These are phyloP conservation scores for Pteromalus puparum DNA, from an alignment of 1,140 invertebrate genomes.

Conservation along the genomic window DNA sequence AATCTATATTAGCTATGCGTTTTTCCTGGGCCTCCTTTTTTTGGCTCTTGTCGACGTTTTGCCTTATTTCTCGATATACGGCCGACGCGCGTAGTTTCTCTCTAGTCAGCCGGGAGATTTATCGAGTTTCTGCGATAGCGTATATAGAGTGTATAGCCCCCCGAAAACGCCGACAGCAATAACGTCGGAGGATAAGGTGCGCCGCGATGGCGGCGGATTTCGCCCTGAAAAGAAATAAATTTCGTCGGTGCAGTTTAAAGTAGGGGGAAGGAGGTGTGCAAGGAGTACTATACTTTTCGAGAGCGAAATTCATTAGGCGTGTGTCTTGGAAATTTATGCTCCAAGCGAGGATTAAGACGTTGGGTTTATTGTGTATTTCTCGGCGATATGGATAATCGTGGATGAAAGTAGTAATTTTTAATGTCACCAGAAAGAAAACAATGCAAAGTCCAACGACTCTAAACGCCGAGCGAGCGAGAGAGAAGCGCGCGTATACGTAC, in stretches of 20 bases:
- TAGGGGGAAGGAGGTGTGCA: no score
- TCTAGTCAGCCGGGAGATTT: slow-evolving; percentile 31
- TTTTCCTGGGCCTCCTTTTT: slow-evolving; percentile 2
- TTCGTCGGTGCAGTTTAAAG: neutral
- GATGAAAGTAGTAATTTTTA: no score
- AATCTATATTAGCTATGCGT: slow-evolving; percentile 61
- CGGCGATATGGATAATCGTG: no score
- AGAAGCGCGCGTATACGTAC: no score
- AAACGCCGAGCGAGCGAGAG: neutral
- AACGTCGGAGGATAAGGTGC: neutral
- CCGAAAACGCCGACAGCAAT: slow-evolving; percentile 21
- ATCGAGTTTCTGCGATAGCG: neutral
- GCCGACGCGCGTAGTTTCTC: neutral
- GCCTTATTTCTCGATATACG: neutral
- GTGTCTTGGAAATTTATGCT: neutral
- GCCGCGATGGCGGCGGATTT: slow-evolving; percentile 8
- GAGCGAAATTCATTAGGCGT: neutral
- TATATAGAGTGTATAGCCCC: neutral
- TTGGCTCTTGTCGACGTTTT: slow-evolving; percentile 22
- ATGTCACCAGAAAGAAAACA: no score
- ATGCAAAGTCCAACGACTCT: neutral
- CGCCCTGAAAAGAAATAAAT: slow-evolving; percentile 6
- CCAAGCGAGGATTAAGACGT: neutral
- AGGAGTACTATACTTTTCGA: neutral
- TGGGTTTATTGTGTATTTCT: neutral